Base-by-base conservation (phyloP, 2,113 vertebrate species). In the Brachionichthys hirsutus region DNA sequence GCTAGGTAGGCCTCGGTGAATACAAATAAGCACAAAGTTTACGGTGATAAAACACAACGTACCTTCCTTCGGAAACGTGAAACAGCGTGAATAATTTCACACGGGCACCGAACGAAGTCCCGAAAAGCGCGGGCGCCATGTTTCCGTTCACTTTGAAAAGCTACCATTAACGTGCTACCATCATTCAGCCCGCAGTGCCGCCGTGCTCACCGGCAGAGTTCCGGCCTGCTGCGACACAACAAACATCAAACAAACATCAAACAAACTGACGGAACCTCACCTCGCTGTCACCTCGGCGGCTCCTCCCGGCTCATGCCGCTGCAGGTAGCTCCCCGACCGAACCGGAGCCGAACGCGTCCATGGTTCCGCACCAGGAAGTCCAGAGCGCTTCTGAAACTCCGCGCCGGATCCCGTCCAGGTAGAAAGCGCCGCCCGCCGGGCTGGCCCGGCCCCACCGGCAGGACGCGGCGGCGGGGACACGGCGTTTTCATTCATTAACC, bases 281-380 rank as follows among this genome's bases (percentile, higher is more conserved):
- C 89, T 91, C 85, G 61, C 49, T 69, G 60, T 75, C 72, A n/a
- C 19, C 59, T 78, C 73, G 65, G 46, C 68, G 46, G 60, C 7
- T 56, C 68, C 63, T 50, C 59, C 47, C 58, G 58, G 67, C 13
- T 85, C 68, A 88, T 83, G 72, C 71, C 56, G 65, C 82, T 20
- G 77, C 67, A 51, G 51, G 46, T 72, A 38, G 20, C 62, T 24
- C 57, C 52, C 43, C 60, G 43, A 58, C 12, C 45, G 12, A 12
- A 76, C 46, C 12, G 80, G 64, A 62, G 77, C 69, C 36, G 48
- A 52, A 51, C 54, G 20, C 13, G 69, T 77, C 79, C 85, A 83
- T 77, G 73, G 84, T 89, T 85, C 88, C 74, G 81, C 67, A 89
- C 74, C 89, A 91, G 91, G 91, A 92, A 91, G 89, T 90, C 86